Evolutionary conservation across 2,797 vertebrate species (phyloP), one percentile per base, ranked within the genome.

Genomic region (Microctenopoma steveboyesi): DNA sequence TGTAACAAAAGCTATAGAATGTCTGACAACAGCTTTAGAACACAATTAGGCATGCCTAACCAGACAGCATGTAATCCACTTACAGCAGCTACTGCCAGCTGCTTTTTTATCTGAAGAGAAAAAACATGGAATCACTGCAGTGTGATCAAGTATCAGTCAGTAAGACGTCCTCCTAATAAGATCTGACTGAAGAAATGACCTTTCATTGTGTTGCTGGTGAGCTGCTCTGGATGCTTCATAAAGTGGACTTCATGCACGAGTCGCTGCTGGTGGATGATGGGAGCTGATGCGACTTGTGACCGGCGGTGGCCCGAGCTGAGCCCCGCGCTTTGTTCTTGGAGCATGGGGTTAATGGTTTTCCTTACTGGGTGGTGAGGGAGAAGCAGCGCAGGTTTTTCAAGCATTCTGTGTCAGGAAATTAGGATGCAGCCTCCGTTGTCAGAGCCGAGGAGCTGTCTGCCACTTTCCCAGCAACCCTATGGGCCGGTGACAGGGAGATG

Each of bases 401-500:
- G 80, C 81, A 28, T 72, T 87, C 75, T 77, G 78, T 77, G 76
- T 67, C 5, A 53, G 68, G 70, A 81, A 92, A 95, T 97, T 96
- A 93, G 95, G 96, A 97, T 98, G 95, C 97, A 93, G 94, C 91
- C 93, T 94, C 94, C 91, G 93, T 95, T 94, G 92, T 94, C 90
- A 90, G 93, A 89, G 92, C 83, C 84, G 90, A 88, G 91, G 92
- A 93, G 92, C 90, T 93, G 95, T 95, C 95, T 97, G 95, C 94
- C 93, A 95, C 94, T 94, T 94, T 88, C 95, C 95, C 95, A 96
- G 94, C 95, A 96, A 95, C 92, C 93, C 93, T 88, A n/a, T 90
- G 92, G 92, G 95, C 92, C 81, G 90, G 93, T 97, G 96, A 97
- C 96, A 98, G 94, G 87, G 95, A 97, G 97, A 98, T 97, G 95